Evolutionary conservation across 2,888 invertebrate genomes (phyloP).

Genomic region (Chymomyza fuscimana): DNA sequence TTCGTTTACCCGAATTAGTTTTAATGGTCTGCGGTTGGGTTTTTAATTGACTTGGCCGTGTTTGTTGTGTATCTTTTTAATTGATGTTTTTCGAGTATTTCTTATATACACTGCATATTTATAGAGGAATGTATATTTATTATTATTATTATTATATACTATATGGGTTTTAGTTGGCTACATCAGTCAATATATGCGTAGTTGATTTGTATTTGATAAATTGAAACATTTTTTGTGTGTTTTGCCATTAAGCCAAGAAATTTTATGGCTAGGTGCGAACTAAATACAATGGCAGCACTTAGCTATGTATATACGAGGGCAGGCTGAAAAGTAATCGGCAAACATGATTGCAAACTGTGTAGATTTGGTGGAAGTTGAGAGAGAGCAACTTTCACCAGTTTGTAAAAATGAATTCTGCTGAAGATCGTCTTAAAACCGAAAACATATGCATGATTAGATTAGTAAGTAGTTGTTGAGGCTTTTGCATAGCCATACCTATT

Average conservation of each 20-base stretch:
- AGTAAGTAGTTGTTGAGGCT: no score
- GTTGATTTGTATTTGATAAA: conserved; percentile 57
- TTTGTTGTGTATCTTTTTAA: conserved; percentile 17
- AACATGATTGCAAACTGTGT: not conserved
- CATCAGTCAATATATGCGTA: not conserved
- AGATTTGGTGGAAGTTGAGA: no score
- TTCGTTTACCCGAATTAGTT: conserved; percentile 30
- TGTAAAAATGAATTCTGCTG: no score
- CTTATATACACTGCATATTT: not conserved
- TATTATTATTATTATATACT: not conserved
- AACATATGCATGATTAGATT: no score
- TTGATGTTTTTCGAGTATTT: conserved; percentile 23
- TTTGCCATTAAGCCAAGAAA: conserved; percentile 53
- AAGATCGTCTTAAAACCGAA: no score
- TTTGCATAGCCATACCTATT: no score
- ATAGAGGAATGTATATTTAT: conserved; percentile 17
- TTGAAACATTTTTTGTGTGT: conserved; percentile 29
- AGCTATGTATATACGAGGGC: not conserved
- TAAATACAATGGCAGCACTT: conserved; percentile 47
- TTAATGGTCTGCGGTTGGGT: conserved; percentile 4
- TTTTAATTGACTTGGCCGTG: conserved; percentile 51
- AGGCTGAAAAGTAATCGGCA: conserved; percentile 36
- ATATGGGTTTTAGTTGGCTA: not conserved
- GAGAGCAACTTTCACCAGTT: no score
- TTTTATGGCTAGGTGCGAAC: conserved; percentile 68